phyloP scores from a whole-genome alignment of 2,888 invertebrate species.

The Cataglyphis albicans region DNA sequence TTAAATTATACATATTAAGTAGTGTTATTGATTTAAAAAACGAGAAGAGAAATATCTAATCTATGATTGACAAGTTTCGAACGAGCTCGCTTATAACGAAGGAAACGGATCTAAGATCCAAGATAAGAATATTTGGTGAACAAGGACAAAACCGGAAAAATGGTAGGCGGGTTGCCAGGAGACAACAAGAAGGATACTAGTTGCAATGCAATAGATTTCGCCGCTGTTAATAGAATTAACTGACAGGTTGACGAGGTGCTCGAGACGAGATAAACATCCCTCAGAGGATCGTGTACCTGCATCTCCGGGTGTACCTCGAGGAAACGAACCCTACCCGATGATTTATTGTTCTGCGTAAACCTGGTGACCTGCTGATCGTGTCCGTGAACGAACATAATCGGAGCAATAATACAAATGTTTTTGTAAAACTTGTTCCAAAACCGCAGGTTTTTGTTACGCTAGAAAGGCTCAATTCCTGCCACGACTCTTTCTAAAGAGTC shows the following conservation, averaged over 20 bases:
- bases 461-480: slow-evolving; percentile 36
- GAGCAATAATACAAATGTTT: slow-evolving; percentile 53
- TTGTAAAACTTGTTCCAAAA: slow-evolving; percentile 26
- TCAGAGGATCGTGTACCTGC: slow-evolving; percentile 73
- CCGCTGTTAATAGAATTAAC: slow-evolving; percentile 81
- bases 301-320: slow-evolving; percentile 5
- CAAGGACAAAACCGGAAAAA: slow-evolving; percentile 9
- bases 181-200: slow-evolving; percentile 64
- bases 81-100: slow-evolving; percentile 2
- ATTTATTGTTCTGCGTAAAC: slow-evolving; percentile 80
- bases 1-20: neutral
- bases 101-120: slow-evolving; percentile 52
- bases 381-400: slow-evolving; percentile 66
- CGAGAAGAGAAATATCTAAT: neutral
- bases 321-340: slow-evolving; percentile 64
- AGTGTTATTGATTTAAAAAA: neutral
- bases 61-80: neutral
- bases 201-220: slow-evolving; percentile 72
- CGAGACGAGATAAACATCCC: slow-evolving; percentile 71
- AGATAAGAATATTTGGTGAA: slow-evolving; percentile 10
- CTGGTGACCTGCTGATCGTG: slow-evolving; percentile 80
- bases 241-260: slow-evolving; percentile 78
- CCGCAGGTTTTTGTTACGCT: neutral
- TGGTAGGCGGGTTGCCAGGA: slow-evolving; percentile 9
- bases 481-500: slow-evolving; percentile 53